Conservation (phyloP, 1,140 invertebrate species). For the Drosophila trapezifrons region DNA sequence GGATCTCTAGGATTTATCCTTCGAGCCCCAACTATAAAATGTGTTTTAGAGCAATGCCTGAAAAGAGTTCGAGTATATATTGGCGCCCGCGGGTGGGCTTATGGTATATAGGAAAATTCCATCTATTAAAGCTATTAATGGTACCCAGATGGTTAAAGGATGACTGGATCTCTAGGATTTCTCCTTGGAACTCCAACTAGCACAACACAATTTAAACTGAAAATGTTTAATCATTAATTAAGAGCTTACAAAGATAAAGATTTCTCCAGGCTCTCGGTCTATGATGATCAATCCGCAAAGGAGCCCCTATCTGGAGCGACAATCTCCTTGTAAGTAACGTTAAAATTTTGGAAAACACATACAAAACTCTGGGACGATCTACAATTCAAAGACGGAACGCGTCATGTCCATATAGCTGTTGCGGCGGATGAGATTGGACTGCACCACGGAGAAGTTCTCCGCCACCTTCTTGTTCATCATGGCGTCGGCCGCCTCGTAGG, state of each 20-base stretch:
- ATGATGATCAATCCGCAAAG: too few relatives aligned
- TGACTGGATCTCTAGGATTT: too few relatives aligned
- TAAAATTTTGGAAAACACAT: constrained; percentile 5
- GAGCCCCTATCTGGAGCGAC: too few relatives aligned
- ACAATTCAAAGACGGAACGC: constrained; percentile 56
- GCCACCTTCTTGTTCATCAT: constrained; percentile 32
- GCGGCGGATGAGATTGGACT: constrained; percentile 64
- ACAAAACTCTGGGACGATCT: background rate
- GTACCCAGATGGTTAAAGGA: too few relatives aligned
- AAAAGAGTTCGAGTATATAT: too few relatives aligned
- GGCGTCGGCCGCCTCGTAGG: constrained; percentile 19
- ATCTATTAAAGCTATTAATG: too few relatives aligned
- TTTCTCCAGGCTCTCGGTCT: background rate
- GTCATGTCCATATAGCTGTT: constrained; percentile 52
- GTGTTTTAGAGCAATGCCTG: background rate
- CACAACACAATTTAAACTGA: background rate
- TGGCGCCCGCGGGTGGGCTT: too few relatives aligned
- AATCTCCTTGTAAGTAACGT: background rate
- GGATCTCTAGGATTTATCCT: too few relatives aligned
- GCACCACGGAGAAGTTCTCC: constrained; percentile 53
- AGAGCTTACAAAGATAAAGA: background rate
- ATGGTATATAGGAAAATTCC: background rate
- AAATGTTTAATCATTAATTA: background rate
- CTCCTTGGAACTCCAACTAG: too few relatives aligned
- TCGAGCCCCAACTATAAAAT: background rate